phyloP scores from a whole-genome alignment of 2,888 invertebrate species.

The Pachymerium ferrugineum region DNA sequence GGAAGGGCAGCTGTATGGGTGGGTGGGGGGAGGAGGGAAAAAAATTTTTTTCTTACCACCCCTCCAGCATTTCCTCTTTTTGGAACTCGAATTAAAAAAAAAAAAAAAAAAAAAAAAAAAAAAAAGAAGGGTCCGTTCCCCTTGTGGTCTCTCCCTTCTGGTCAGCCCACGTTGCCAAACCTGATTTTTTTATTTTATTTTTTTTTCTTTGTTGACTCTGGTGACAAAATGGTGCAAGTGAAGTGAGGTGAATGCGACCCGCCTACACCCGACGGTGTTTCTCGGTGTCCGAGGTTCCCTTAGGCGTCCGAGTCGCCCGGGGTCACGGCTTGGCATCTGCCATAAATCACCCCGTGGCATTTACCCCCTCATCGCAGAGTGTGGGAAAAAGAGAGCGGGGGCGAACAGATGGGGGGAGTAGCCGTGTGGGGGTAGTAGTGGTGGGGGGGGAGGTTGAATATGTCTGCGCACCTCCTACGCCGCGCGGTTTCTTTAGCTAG shows the following conservation, averaged over 20 bases:
- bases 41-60: not conserved
- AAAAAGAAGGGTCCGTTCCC: conserved; percentile 13
- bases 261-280: not conserved
- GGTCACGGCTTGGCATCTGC: conserved; percentile 18
- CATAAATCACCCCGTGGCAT: conserved; percentile 21
- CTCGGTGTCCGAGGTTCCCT: conserved; percentile 14
- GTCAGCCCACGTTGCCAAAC: conserved; percentile 9
- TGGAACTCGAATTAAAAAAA: conserved; percentile 7
- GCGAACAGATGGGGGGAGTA: conserved; percentile 21
- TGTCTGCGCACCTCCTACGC: not conserved
- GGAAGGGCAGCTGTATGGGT: not conserved
- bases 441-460: not conserved
- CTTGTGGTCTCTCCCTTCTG: not conserved
- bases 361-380: conserved; percentile 6
- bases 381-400: conserved; percentile 20
- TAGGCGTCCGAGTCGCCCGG: not conserved
- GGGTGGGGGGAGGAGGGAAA: not conserved
- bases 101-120: too few relatives aligned
- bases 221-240: conserved; percentile 14
- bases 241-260: not conserved
- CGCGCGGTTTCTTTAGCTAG: not conserved
- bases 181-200: not conserved
- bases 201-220: conserved; percentile 3
- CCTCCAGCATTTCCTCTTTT: conserved; percentile 8
- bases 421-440: not conserved